Base-by-base conservation (phyloP, 2,113 vertebrate genomes). In the Carlito syrichta region DNA sequence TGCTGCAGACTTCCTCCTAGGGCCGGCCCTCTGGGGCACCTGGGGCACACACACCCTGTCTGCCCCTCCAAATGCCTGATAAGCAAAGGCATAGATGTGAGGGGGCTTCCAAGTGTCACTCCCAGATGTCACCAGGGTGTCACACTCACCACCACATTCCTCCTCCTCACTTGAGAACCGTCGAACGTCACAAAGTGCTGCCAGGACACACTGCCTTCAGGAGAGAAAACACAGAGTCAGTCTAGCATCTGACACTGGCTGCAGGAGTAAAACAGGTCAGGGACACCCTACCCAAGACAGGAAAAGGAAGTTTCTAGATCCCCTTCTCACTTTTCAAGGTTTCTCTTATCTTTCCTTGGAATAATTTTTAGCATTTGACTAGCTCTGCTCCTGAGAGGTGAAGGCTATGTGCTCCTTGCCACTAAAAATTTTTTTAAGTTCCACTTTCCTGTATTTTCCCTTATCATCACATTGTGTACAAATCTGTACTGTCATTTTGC, bases 91-190 rank as follows among this genome's bases (percentile, higher is more conserved):
- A 38, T 4, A 40, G 52, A 87, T 2, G 38, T 7, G 35, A 3
- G 22, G 68, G 58, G 77, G 32, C 40, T 91, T 38, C 87, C 52
- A 27, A 3, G 35, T 38, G n/a, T 77, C 68, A n/a, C 58, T 82
- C 35, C 54, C 58, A 43, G 25, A 40, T 50, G 60, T 35, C 22
- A 38, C 62, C 54, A 58, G 14, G 27, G 13, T 17, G 69, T 71
- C 40, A n/a, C n/a, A 99, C 99, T 99, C 97, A 99, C 99, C 83
- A 99, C 99, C 97, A 99, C 99, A 0, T 99, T 99, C 99, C 0
- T 99, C 99, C 96, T 99, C 99, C 4, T 99, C 99, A 62, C 98
- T 99, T 91, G 99, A 99, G 97, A 99, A 99, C 96, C 98, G 98
- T 45, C 98, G 98, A 45, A 99, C 99, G 0, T 99, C 99, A 56